Evolutionary conservation across 2,113 vertebrate genomes (phyloP), one percentile per base, ranked within the genome.

Genomic region (Albula glossodonta): DNA sequence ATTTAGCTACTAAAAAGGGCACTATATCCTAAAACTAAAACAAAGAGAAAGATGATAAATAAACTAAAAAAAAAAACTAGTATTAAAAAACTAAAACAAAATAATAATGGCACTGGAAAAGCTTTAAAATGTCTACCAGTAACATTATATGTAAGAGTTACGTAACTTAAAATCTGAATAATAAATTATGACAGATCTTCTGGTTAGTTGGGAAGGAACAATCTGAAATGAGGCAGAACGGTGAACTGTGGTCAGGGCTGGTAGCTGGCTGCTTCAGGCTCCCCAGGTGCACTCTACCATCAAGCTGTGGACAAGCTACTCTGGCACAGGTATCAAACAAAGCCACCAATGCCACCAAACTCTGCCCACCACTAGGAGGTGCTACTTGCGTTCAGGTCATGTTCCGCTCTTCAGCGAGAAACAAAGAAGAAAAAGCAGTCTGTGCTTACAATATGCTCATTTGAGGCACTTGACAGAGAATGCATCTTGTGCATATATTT

Each of bases 271-370:
- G 92, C 85, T 90, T 89, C 87, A 88, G 86, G 89, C 92, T 93
- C 92, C 88, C 91, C 91, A 93, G 93, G 93, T 94, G 93, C 91
- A 88, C 90, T 90, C 92, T 92, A 86, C 91, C 92, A 92, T 90
- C 88, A 92, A 93, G 92, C 93, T 93, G 93, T 91, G 92, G 94
- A 93, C 93, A 93, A 93, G 91, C 93, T 94, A 91, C 94, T 93
- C 93, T 92, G 93, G 93, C 92, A 85, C 74, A 88, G 70, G 88
- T 89, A 85, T 88, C 87, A 86, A 84, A 86, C 82, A 87, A 90
- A 85, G 88, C 88, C 89, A 86, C 51, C 50, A 78, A 82, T 19
- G 84, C 74, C 22, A 52, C 25, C 48, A 51, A 70, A 70, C 85
- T 83, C 82, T 85, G 84, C 88, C 83, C 31, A 41, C 31, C 31